A percentile compares a stretch with the other conserved stretches of the same genome.
These are phyloP conservation scores for Oreonectes daqikongensis DNA, from an alignment of 2,797 vertebrate genomes.

Conservation along the genomic window DNA sequence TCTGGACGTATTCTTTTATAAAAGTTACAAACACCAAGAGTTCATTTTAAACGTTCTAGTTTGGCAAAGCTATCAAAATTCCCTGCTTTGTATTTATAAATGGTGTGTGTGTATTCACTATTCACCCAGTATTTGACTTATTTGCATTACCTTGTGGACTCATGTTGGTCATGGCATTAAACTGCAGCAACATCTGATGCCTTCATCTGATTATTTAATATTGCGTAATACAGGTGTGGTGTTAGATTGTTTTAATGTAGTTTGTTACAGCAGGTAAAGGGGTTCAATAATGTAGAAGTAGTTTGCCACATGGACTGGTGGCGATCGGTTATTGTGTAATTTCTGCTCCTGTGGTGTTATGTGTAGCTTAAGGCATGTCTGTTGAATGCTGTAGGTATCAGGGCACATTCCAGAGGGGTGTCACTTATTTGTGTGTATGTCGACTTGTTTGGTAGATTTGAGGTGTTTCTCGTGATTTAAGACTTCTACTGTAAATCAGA, in stretches of 20 bases:
- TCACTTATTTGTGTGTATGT: background rate
- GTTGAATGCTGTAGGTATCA: slow-evolving; percentile 9
- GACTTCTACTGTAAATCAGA: too few relatives aligned
- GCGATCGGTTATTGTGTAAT: background rate
- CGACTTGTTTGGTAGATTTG: too few relatives aligned
- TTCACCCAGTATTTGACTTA: background rate
- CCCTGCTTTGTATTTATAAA: background rate
- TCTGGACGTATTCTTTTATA: background rate
- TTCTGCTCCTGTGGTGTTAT: background rate
- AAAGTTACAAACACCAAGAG: background rate
- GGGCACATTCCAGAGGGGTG: slow-evolving; percentile 13
- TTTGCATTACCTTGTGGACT: slow-evolving; percentile 8
- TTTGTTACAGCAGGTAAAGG: background rate
- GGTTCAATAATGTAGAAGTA: background rate
- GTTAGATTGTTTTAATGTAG: background rate
- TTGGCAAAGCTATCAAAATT: background rate
- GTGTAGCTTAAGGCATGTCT: slow-evolving; percentile 8
- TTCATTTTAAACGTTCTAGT: background rate
- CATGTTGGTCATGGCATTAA: background rate
- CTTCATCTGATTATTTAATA: background rate
- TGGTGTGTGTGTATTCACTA: background rate
- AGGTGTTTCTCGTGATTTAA: too few relatives aligned
- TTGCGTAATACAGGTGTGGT: too few relatives aligned
- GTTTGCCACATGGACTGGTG: background rate
- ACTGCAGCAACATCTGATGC: background rate